phyloP scores from a whole-genome alignment of 1,140 invertebrate genomes.

The Pachyrhynchus sulphureomaculatus region DNA sequence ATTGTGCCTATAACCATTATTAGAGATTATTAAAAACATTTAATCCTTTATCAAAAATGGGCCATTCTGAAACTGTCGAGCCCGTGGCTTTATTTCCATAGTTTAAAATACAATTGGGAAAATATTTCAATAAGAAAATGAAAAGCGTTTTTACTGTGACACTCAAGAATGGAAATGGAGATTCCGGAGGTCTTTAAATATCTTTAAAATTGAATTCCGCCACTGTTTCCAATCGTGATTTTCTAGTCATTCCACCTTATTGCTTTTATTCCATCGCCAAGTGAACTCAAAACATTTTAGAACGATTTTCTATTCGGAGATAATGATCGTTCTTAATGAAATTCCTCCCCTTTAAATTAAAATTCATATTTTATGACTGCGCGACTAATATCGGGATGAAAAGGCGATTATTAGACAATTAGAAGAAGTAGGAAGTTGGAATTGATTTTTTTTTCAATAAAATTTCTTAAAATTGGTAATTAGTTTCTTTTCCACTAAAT shows the following conservation, averaged over 20 bases:
- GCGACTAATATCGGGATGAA: conserved; percentile 16
- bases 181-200: not conserved
- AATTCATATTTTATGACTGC: conserved; percentile 26
- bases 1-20: no score
- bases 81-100: no score
- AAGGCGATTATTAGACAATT: conserved; percentile 17
- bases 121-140: conserved; percentile 4
- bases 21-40: no score
- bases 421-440: conserved; percentile 18
- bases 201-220: conserved; percentile 11
- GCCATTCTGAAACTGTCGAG: no score
- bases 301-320: conserved; percentile 8
- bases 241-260: not conserved
- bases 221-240: conserved; percentile 10
- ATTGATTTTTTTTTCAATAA: no score
- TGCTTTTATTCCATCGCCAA: conserved; percentile 1
- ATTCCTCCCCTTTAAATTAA: conserved; percentile 26
- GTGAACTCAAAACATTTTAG: conserved; percentile 2
- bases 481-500: no score
- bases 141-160: conserved; percentile 2
- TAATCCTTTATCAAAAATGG: no score
- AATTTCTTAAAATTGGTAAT: no score
- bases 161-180: not conserved
- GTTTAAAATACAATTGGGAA: no score
- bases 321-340: conserved; percentile 28